phyloP scores from a whole-genome alignment of 2,797 vertebrate genomes.

The Petrocephalus schoutedeni region DNA sequence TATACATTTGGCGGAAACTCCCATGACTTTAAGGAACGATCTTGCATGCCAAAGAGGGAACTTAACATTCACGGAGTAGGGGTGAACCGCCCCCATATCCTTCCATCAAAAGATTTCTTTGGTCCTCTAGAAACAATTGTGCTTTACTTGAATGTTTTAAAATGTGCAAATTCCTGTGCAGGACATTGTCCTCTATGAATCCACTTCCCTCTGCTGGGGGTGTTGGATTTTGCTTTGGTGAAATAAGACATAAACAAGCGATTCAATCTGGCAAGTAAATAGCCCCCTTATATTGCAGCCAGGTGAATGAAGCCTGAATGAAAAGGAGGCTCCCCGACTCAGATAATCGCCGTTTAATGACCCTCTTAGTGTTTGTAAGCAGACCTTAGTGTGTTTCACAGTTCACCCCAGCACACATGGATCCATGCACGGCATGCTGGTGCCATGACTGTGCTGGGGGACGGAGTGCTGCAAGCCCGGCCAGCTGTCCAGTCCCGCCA shows the following conservation, averaged over 20 bases:
- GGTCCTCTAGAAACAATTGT: neutral
- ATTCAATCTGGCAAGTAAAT: neutral
- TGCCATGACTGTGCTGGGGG: neutral
- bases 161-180: neutral
- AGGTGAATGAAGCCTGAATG: neutral
- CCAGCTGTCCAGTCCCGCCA: neutral
- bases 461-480: neutral
- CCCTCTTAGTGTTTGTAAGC: neutral
- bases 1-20: slow-evolving; percentile 1
- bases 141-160: neutral
- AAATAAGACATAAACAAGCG: neutral
- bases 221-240: neutral
- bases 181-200: neutral
- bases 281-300: neutral
- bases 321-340: neutral
- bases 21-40: slow-evolving; percentile 12
- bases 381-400: neutral
- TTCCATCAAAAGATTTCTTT: neutral
- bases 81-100: neutral
- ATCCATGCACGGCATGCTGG: neutral
- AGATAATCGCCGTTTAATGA: neutral
- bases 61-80: slow-evolving; percentile 2
- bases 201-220: neutral
- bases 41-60: neutral
- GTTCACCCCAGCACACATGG: neutral